Evolutionary conservation across 2,888 invertebrate species (phyloP), one percentile per base, ranked within the genome.

Genomic region (Melipona beecheii): DNA sequence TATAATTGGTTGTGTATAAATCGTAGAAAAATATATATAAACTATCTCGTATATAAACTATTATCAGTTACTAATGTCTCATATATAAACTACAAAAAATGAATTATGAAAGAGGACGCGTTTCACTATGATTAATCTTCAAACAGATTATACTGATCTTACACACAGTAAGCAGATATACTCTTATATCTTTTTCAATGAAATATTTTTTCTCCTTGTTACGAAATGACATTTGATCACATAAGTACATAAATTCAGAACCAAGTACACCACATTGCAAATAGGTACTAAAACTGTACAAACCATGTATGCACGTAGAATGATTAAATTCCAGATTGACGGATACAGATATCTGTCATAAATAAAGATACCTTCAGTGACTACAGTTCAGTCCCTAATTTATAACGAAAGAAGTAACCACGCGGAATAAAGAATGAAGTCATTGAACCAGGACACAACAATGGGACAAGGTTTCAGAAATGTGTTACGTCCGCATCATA

Each of bases 361-460:
- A 27, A 9, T 43, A 9, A 27, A 43, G 43, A 43, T 43, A 43
- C 43, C 9, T 43, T 43, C 43, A 9, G 43, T 43, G 43, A 9
- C 43, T 9, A 0, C 1, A 43, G 9, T 11, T 43, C 9, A 43
- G 43, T 11, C 15, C 13, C 4, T 24, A 58, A 24, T 24, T 58
- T 24, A n/a, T 3, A 56, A 58, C 58, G 15, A 58, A 58, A 15
- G 0, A 4, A 15, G 19, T 17, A 24, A 15, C 9, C 15, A 58
- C 15, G 0, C n/a, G 11, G 3, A 31, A 54, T 56, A 75, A 75
- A 75, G 60, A 82, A 68, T 31, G 62, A 66, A 75, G 66, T 62
- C 66, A 24, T 56, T 75, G 66, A 75, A 82, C 70, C 27, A 17
- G 1, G 0, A 4, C 27, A 2, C 4, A 19, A 11, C 17, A 52